Evolutionary conservation across 2,113 vertebrate genomes (phyloP), one percentile per base, ranked within the genome.

Genomic region (Hippoglossus stenolepis): DNA sequence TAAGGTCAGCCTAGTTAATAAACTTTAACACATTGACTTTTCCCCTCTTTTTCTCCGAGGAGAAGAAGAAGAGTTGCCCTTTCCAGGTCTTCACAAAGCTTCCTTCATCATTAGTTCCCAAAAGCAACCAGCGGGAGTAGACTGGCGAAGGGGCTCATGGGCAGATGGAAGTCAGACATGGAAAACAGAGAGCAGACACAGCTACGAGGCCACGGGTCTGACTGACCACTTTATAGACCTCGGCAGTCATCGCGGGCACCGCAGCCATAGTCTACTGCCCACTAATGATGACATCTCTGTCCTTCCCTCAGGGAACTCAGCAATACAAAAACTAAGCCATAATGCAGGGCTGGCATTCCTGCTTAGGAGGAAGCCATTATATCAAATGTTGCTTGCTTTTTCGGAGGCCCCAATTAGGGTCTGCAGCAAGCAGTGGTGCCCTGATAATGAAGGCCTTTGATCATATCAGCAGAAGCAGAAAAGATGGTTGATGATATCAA

Each of bases 1-100:
- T 94, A 96, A 96, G 93, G 95, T 96, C 95, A 96, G 88, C 84
- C 86, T 92, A 94, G 93, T 93, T 92, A 95, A 94, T 93, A 90
- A 93, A 94, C 87, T 87, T 92, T 92, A 93, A 89, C 87, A 84
- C 74, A 77, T 73, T 80, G 71, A 56, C 86, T 92, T 93, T 87
- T 84, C 90, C 92, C 80, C 78, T 72, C 49, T 79, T 84, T 77
- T 73, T 80, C 85, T 82, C 75, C 53, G 76, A 82, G 79, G 93
- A 82, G 75, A 80, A 72, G 83, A 86, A 80, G 82, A 87, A 94
- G 92, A 91, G 75, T 67, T 92, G 88, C 84, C 87, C 92, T 94
- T 96, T 88, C 89, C 83, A 82, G 85, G 89, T 89, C 87, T 74
- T 88, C 76, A 65, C 85, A 70, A 77, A 75, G 75, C 83, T 83